Evolutionary conservation across 2,113 vertebrate species (phyloP).

Genomic region (Indicator maculatus): DNA sequence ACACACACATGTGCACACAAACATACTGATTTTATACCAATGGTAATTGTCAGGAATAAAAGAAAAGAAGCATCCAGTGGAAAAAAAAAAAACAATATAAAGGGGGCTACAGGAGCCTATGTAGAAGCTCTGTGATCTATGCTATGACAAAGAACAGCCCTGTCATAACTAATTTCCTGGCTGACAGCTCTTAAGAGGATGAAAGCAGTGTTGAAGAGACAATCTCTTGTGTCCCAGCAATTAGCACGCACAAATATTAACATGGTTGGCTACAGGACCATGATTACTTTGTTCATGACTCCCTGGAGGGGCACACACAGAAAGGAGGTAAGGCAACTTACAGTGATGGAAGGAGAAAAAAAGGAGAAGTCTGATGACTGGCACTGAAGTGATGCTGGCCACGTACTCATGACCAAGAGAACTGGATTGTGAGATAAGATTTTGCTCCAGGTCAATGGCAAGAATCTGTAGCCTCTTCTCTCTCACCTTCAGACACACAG

Average conservation of each 20-base stretch:
- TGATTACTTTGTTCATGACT: conserved; percentile 17
- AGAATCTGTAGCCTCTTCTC: neutral
- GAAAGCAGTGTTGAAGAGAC: conserved; percentile 2
- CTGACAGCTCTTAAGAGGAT: neutral
- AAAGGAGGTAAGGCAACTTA: neutral
- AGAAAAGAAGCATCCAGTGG: neutral
- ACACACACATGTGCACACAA: neutral
- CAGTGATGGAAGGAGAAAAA: neutral
- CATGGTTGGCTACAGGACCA: neutral
- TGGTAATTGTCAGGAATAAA: neutral
- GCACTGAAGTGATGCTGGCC: neutral
- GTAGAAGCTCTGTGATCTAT: neutral
- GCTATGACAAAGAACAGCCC: neutral
- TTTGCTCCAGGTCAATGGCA: neutral
- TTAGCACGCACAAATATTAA: conserved; percentile 33
- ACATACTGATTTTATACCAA: neutral
- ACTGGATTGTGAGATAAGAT: neutral
- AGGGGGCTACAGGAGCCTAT: neutral
- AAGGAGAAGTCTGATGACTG: neutral
- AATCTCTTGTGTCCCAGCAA: neutral
- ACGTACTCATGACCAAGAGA: neutral
- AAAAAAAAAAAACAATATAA: neutral
- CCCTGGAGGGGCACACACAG: neutral
- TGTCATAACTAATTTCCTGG: neutral
- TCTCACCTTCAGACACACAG: neutral